Evolutionary conservation across 2,888 invertebrate genomes (phyloP), one percentile per base, ranked within the genome.

Genomic region (Drosophila borborema): DNA sequence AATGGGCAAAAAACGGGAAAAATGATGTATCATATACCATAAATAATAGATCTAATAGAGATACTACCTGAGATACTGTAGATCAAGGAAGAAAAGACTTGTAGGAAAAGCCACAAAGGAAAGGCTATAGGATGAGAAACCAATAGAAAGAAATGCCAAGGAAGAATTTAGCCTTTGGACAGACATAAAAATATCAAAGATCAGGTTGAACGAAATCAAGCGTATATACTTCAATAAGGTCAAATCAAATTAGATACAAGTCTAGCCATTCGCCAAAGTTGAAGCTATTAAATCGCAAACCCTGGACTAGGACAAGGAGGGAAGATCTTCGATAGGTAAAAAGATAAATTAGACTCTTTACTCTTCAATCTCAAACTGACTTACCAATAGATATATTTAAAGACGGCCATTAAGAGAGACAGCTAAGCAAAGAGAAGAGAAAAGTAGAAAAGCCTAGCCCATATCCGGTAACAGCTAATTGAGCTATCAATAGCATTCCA

Each of bases 401-500:
- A 48, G 1, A 16, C 1, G 18, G 31, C 31, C 8, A 49, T n/a
- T 18, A 9, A 31, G 4, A 18, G 48, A 16, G 0, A n/a, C 16
- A n/a, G 16, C 36, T 34, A 49, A 23, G 14, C n/a, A 43, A 18
- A 18, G 1, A 9, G 8, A 18, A 41, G 2, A 2, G 14, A 5
- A 10, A 6, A 28, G 28, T 6, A 28, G 8, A 28, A 31, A 10
- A 9, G n/a, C 43, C 34, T 10, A 16, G 16, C 2, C 10, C 34
- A 16, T 45, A 23, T 46, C 58, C 20, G 7, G 36, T 43, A 18
- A n/a, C 58, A 48, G 46, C 51, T 65, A 70, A 76, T 72, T 64
- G 63, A 64, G 31, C 49, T 46, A 41, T 40, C 31, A 5, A 46
- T 49, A 18, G 49, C 41, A 41, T 28, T 45, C 18, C 18, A 20